Conservation (phyloP, 2,797 vertebrate genomes). For the Enteromius treurensis region DNA sequence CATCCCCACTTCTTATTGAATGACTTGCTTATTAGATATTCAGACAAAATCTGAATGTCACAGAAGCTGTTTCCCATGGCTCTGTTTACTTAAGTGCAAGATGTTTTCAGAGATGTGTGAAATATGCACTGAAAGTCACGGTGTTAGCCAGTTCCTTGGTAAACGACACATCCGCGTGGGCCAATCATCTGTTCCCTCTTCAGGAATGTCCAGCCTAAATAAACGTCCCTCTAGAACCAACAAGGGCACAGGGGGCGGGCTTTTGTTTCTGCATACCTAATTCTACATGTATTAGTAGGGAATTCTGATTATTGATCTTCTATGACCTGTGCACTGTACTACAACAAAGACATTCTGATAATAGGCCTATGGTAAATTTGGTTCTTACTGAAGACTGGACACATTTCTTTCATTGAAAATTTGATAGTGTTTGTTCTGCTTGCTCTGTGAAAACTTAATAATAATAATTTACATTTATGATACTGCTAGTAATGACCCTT, state of each 20-base stretch:
- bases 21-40: not conserved
- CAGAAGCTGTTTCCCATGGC: not conserved
- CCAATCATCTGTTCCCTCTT: constrained; percentile 60
- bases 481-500: not conserved
- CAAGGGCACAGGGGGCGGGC: constrained; percentile 58
- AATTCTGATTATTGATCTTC: not conserved
- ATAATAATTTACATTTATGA: not conserved
- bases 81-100: constrained; percentile 23
- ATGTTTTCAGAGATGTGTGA: constrained; percentile 23
- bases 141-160: constrained; percentile 19
- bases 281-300: not conserved
- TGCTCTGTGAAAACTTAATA: not conserved
- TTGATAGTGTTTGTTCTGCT: not conserved
- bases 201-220: constrained; percentile 65
- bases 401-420: not conserved
- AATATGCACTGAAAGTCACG: constrained; percentile 4
- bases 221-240: constrained; percentile 60
- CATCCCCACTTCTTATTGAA: not conserved
- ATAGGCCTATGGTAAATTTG: not conserved
- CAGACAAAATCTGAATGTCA: not conserved
- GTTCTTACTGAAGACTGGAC: not conserved
- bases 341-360: not conserved
- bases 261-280: constrained; percentile 55
- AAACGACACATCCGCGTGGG: constrained; percentile 39
- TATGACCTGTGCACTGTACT: not conserved